These are phyloP conservation scores for Magallana nippona DNA, from an alignment of 2,888 invertebrate species.

Conservation along the genomic window DNA sequence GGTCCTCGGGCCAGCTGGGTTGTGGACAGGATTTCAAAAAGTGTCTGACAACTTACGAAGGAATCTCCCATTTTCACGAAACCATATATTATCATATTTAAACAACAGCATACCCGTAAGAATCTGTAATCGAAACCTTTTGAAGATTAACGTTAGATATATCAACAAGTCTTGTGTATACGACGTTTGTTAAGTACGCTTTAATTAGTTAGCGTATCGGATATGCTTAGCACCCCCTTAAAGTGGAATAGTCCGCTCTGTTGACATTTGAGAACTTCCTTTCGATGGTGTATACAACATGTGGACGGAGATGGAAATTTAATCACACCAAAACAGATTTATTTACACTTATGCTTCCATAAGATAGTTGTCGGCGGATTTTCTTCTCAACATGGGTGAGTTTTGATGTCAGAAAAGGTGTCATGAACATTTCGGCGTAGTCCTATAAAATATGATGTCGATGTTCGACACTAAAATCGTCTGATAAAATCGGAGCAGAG, in stretches of 20 bases:
- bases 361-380: neutral
- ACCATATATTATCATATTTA: too few species aligned
- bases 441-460: too few species aligned
- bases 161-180: neutral
- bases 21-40: neutral
- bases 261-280: conserved; percentile 35
- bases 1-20: neutral
- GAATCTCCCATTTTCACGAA: too few species aligned
- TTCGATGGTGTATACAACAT: conserved; percentile 26
- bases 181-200: conserved; percentile 17
- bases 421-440: too few species aligned
- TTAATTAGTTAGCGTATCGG: neutral
- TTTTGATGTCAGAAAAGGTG: neutral
- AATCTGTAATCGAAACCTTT: too few species aligned
- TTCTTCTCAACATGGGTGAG: neutral
- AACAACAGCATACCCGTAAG: too few species aligned
- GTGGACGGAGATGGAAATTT: neutral
- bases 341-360: conserved; percentile 14
- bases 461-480: too few species aligned
- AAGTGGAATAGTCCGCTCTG: conserved; percentile 23
- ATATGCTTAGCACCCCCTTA: neutral
- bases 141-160: too few species aligned
- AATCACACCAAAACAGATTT: neutral
- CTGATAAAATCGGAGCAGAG: too few species aligned
- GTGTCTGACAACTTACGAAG: too few species aligned